A percentile compares a stretch with the other conserved stretches of the same genome.
These are phyloP conservation scores for Enoplosus armatus DNA, from an alignment of 2,797 vertebrate genomes.

Conservation along the genomic window DNA sequence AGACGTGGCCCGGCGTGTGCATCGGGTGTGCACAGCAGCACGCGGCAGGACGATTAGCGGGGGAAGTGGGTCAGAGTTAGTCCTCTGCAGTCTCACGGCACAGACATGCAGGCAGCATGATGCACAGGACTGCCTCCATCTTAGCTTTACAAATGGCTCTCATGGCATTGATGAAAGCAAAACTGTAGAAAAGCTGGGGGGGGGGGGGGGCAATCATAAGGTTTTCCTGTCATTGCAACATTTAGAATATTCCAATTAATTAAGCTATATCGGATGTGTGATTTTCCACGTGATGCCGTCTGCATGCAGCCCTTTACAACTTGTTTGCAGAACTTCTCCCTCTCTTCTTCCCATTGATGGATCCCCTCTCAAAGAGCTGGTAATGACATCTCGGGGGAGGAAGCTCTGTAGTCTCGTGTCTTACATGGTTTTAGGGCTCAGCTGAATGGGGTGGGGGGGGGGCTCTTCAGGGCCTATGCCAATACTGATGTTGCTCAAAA, in stretches of 20 bases:
- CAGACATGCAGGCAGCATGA: slow-evolving; percentile 10
- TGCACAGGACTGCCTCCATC: slow-evolving; percentile 13
- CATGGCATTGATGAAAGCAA: slow-evolving; percentile 2
- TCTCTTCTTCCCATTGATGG: slow-evolving; percentile 20
- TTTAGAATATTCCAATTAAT: neutral
- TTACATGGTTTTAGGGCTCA: slow-evolving; percentile 4
- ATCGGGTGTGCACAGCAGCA: slow-evolving; percentile 37
- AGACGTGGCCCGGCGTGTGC: neutral
- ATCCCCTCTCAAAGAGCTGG: slow-evolving; percentile 40
- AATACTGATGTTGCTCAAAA: slow-evolving; percentile 9
- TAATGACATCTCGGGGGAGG: slow-evolving; percentile 61
- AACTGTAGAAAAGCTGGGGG: neutral
- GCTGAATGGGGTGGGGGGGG: slow-evolving; percentile 1
- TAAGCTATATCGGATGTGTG: neutral
- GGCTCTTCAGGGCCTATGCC: slow-evolving; percentile 4
- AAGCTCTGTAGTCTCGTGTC: slow-evolving; percentile 24
- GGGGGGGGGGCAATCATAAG: neutral
- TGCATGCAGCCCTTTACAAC: slow-evolving; percentile 4
- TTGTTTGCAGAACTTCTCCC: slow-evolving; percentile 29
- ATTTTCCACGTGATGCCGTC: slow-evolving; percentile 12
- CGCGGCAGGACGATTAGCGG: slow-evolving; percentile 43
- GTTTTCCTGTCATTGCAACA: neutral
- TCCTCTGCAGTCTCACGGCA: slow-evolving; percentile 43
- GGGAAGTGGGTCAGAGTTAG: slow-evolving; percentile 72
- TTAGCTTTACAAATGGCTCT: slow-evolving; percentile 20